Evolutionary conservation across 2,888 invertebrate species (phyloP).

Genomic region (Andrena marginata): DNA sequence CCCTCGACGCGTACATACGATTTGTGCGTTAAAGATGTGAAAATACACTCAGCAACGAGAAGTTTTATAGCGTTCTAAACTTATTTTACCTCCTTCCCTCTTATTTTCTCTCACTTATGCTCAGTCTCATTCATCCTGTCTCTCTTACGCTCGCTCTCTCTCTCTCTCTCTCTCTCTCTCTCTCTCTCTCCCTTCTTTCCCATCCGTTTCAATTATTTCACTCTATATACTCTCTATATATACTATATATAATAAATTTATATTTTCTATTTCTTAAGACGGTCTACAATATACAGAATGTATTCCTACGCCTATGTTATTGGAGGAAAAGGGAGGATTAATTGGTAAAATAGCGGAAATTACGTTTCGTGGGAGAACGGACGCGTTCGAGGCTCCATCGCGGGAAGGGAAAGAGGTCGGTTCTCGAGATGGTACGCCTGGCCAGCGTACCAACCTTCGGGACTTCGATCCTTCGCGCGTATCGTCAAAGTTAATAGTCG

Average conservation of each 20-base stretch:
- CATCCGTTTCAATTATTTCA: slow-evolving; percentile 46
- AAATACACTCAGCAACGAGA: slow-evolving; percentile 44
- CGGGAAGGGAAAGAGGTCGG: background rate
- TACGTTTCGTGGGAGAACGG: slow-evolving; percentile 77
- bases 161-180: slow-evolving; percentile 9
- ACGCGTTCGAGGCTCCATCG: slow-evolving; percentile 54
- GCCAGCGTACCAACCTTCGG: background rate
- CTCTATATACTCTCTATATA: slow-evolving; percentile 59
- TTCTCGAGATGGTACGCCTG: background rate
- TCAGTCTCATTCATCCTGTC: background rate
- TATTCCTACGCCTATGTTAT: slow-evolving; percentile 55
- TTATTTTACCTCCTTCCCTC: slow-evolving; percentile 17
- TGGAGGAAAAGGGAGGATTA: slow-evolving; percentile 49
- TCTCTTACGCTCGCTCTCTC: slow-evolving; percentile 4
- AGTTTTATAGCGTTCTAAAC: slow-evolving; percentile 26
- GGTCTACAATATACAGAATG: slow-evolving; percentile 71
- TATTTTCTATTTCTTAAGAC: slow-evolving; percentile 65
- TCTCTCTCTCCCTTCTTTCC: slow-evolving; percentile 12
- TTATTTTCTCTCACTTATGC: slow-evolving; percentile 3
- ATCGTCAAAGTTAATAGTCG: background rate
- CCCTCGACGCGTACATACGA: slow-evolving; percentile 20
- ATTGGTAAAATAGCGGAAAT: slow-evolving; percentile 68
- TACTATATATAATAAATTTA: slow-evolving; percentile 69
- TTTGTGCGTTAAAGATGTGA: slow-evolving; percentile 35
- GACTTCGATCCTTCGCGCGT: background rate